phyloP scores from a whole-genome alignment of 2,113 vertebrate genomes.

The Cheirogaleus medius region DNA sequence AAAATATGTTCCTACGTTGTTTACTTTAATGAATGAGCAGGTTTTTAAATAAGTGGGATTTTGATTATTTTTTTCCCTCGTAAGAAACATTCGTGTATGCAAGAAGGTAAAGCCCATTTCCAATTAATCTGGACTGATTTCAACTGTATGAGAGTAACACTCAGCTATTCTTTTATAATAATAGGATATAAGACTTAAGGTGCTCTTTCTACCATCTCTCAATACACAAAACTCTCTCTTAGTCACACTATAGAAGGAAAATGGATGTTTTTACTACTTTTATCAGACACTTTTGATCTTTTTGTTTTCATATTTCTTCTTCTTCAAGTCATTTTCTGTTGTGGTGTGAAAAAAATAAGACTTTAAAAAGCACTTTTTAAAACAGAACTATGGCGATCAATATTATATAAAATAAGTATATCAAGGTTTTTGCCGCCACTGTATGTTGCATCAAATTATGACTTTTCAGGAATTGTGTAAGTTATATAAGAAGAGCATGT shows the following conservation, averaged over 20 bases:
- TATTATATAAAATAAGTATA: neutral
- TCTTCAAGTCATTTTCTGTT: neutral
- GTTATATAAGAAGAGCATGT: neutral
- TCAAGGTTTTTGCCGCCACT: neutral
- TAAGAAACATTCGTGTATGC: neutral
- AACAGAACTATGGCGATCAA: neutral
- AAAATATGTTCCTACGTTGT: conserved; percentile 48
- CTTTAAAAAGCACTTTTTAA: neutral
- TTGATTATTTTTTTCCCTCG: neutral
- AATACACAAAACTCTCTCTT: neutral
- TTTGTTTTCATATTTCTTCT: neutral
- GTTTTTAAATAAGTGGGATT: neutral
- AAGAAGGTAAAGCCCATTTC: neutral
- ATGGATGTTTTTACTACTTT: neutral
- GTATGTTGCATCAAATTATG: neutral
- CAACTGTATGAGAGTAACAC: neutral
- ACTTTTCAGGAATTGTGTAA: neutral
- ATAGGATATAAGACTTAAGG: neutral
- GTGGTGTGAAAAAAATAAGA: neutral
- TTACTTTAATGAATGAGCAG: neutral
- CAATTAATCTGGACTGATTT: neutral
- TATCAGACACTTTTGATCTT: neutral
- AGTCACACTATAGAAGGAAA: neutral
- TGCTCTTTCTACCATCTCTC: neutral
- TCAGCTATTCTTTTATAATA: neutral